A percentile compares a stretch with the other conserved stretches of the same genome.
Conservation (phyloP, 2,797 vertebrate genomes). For the Urosaurus nigricauda region DNA sequence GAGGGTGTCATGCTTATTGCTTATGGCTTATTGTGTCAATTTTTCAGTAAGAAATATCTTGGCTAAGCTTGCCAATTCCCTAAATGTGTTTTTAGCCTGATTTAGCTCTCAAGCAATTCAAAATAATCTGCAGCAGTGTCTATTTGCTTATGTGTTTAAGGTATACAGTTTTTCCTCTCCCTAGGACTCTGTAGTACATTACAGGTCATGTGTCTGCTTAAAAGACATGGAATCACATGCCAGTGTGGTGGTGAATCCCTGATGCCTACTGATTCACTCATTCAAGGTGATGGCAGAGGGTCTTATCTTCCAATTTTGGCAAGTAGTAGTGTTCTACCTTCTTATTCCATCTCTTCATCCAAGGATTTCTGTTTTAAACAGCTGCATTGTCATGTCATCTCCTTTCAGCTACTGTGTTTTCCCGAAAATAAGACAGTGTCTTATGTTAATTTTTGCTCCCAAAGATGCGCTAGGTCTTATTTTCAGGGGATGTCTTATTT, state of each 20-base stretch:
- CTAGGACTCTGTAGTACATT: background rate
- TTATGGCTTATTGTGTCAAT: slow-evolving; percentile 27
- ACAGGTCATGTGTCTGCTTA: slow-evolving; percentile 26
- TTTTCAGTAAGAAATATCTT: slow-evolving; percentile 24
- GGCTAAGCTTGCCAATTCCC: slow-evolving; percentile 40
- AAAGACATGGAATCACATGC: background rate
- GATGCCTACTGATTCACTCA: background rate
- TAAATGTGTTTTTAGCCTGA: slow-evolving; percentile 23
- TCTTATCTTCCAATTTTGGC: background rate
- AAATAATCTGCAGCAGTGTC: background rate
- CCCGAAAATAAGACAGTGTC: no score
- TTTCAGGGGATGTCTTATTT: no score
- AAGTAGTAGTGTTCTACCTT: background rate
- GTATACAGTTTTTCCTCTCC: background rate
- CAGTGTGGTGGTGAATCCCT: background rate
- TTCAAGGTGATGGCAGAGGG: slow-evolving; percentile 1
- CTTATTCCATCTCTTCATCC: fast-evolving
- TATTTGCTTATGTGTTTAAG: slow-evolving; percentile 20
- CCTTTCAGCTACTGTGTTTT: background rate
- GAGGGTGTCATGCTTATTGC: slow-evolving; percentile 38
- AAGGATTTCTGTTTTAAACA: background rate
- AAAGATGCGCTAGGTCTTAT: no score
- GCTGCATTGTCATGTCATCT: background rate
- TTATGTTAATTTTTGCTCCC: no score
- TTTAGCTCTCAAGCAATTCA: slow-evolving; percentile 47